Evolutionary conservation across 2,113 vertebrate species (phyloP).

Genomic region (Tachycineta bicolor): DNA sequence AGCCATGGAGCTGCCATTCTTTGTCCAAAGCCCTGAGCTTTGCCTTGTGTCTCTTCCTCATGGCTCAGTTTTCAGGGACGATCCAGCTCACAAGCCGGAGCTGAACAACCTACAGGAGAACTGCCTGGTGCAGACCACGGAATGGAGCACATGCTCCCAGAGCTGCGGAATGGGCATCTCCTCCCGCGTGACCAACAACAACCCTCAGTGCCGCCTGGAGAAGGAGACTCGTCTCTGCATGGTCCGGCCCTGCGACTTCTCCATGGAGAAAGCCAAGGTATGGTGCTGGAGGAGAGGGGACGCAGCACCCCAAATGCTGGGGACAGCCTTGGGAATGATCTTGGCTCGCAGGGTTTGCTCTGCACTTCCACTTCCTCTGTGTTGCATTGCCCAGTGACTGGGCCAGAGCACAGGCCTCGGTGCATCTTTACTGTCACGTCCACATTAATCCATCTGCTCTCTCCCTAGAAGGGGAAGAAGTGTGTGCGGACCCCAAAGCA

Average conservation of each 20-base stretch:
- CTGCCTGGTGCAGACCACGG: constrained; percentile 80
- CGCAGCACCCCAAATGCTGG: accelerated
- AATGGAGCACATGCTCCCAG: constrained; percentile 78
- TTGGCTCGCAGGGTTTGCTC: neutral
- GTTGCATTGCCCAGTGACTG: accelerated
- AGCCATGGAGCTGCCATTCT: accelerated
- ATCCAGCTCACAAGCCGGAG: neutral
- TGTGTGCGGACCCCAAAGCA: constrained; percentile 71
- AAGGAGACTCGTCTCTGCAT: constrained; percentile 79
- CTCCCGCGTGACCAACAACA: constrained; percentile 76
- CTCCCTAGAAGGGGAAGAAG: constrained; percentile 76
- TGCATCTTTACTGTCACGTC: neutral
- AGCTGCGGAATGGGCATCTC: constrained; percentile 82
- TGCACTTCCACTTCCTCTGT: neutral
- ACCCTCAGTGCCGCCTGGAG: constrained; percentile 77
- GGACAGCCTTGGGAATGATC: neutral
- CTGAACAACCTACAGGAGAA: constrained; percentile 74
- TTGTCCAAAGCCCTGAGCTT: neutral
- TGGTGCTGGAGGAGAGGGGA: neutral
- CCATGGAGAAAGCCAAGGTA: constrained; percentile 74
- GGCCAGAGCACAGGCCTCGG: neutral
- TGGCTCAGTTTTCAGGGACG: constrained; percentile 64
- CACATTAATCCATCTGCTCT: neutral
- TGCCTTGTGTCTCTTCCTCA: neutral
- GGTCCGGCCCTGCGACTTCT: constrained; percentile 71